phyloP scores from a whole-genome alignment of 2,888 invertebrate genomes.

The Alloscopus bannaensis region DNA sequence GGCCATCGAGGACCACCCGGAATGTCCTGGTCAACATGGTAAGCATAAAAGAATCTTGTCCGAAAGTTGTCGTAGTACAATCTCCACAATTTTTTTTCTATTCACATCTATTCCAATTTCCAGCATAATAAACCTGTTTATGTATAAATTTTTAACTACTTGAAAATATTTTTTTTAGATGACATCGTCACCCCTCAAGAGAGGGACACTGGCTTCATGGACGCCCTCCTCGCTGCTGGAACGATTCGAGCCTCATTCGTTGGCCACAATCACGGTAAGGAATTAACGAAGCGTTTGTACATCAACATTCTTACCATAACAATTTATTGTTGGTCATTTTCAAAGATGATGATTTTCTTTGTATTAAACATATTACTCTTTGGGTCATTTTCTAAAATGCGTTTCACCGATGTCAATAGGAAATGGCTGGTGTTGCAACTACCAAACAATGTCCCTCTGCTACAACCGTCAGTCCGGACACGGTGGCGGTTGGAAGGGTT shows the following conservation, averaged over 20 bases:
- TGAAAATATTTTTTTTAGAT: slow-evolving; percentile 45
- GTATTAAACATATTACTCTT: no score
- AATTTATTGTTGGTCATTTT: no score
- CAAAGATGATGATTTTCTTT: no score
- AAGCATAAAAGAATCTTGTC: neutral
- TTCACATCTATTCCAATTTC: no score
- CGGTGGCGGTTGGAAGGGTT: slow-evolving; percentile 66
- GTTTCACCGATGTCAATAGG: no score
- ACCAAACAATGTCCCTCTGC: slow-evolving; percentile 52
- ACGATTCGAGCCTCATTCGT: slow-evolving; percentile 62
- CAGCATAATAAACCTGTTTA: no score
- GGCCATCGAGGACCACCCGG: slow-evolving; percentile 55
- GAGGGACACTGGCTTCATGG: slow-evolving; percentile 65
- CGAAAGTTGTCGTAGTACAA: slow-evolving; percentile 63
- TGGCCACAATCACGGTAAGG: slow-evolving; percentile 67
- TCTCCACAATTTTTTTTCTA: no score
- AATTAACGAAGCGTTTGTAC: no score
- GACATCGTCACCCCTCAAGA: slow-evolving; percentile 68
- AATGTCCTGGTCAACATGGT: slow-evolving; percentile 68
- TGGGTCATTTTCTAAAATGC: no score
- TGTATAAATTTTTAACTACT: slow-evolving; percentile 13
- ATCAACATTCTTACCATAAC: no score
- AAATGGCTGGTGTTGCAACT: slow-evolving; percentile 69
- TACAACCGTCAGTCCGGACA: slow-evolving; percentile 68
- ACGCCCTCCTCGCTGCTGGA: slow-evolving; percentile 57